Evolutionary conservation across 2,888 invertebrate genomes (phyloP), one percentile per base, ranked within the genome.

Genomic region (Cerastis rubricosa): DNA sequence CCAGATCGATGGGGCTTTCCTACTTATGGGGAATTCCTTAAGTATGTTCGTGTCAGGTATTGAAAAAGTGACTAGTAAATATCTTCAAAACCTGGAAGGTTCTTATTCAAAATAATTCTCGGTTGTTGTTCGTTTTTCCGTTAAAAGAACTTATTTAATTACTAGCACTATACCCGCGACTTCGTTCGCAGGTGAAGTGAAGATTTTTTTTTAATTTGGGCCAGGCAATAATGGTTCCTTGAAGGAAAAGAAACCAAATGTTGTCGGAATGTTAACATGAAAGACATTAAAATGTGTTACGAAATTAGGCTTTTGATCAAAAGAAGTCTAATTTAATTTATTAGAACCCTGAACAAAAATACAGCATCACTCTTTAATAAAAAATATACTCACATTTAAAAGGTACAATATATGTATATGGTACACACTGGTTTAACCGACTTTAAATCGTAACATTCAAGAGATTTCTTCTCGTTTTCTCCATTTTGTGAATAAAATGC

Each of bases 401-500:
- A 59, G 19, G 59, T 29, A 29, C 7, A 29, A 17, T 29, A 1
- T 57, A 57, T 8, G 57, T 17, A 57, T 57, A 61, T 19, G 9
- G 11, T 29, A 29, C 19, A 61, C 61, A 35, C 35, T 35, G 61
- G 61, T 29, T 19, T 40, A 77, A 68, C 49, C n/a, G 12, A 19
- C 11, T 8, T 61, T 40, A 59, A 43, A 45, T 45, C 29, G 59
- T 35, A 45, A 35, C 0, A 25, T 49, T 57, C 40, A 4, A 0
- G n/a, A 64, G 45, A 51, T 51, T 43, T 25, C 45, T 19, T 47
- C 11, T 12, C 45, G 25, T 61, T 80, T 17, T n/a, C 47, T 35
- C 29, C 49, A 29, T 63, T 79, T 65, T 3, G 11, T 45, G 51
- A 72, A 75, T 63, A 68, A 70, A 75, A 84, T 76, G 70, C 71